A percentile compares a stretch with the other conserved stretches of the same genome.
Conservation (phyloP, 2,888 invertebrate species). For the Chrysotoxum bicinctum region DNA sequence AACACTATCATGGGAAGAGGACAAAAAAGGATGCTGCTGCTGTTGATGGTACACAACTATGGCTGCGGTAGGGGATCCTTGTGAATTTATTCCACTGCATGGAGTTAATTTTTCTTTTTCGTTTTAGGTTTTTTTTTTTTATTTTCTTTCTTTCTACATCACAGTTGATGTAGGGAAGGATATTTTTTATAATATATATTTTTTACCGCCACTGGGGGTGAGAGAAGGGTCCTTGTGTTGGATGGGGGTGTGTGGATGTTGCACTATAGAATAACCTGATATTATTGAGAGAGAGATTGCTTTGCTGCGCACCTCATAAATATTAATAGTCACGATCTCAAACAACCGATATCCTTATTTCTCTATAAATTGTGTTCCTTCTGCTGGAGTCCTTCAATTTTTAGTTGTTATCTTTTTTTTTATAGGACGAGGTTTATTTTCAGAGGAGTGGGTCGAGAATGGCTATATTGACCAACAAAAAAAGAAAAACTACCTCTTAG, state of each 20-base stretch:
- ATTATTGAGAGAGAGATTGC: slow-evolving; percentile 60
- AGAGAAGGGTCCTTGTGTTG: slow-evolving; percentile 32
- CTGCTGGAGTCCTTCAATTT: slow-evolving; percentile 40
- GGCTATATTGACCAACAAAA: not conserved
- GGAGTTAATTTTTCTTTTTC: slow-evolving; percentile 54
- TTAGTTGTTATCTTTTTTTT: not conserved
- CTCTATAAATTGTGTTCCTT: slow-evolving; percentile 51
- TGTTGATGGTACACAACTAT: slow-evolving; percentile 28
- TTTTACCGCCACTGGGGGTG: not conserved
- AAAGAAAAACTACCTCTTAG: slow-evolving; percentile 23
- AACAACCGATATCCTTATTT: slow-evolving; percentile 63
- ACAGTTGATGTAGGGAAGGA: slow-evolving; percentile 26
- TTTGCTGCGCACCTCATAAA: slow-evolving; percentile 69
- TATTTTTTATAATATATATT: slow-evolving; percentile 22
- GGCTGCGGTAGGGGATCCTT: slow-evolving; percentile 49
- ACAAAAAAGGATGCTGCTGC: slow-evolving; percentile 47
- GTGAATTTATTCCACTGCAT: slow-evolving; percentile 70
- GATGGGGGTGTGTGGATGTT: not conserved
- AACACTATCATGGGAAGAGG: slow-evolving; percentile 60
- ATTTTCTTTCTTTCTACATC: slow-evolving; percentile 15
- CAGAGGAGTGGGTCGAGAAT: not conserved
- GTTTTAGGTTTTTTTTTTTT: not conserved
- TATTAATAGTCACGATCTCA: slow-evolving; percentile 71
- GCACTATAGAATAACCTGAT: slow-evolving; percentile 40
- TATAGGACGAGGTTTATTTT: not conserved